Conservation (phyloP, 2,797 vertebrate species). For the Malacoraja senta region DNA sequence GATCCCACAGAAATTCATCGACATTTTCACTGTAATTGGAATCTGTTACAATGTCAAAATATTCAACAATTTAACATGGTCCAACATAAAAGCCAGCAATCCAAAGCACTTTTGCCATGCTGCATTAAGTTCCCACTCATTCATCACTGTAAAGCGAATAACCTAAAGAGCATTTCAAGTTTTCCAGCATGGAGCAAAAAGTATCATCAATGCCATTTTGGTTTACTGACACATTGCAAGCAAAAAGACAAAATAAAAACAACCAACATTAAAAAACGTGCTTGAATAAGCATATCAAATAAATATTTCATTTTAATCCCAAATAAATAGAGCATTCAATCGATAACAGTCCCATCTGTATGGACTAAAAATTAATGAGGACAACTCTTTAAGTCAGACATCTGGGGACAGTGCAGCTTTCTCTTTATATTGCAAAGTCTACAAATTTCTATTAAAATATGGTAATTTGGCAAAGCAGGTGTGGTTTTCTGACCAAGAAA, state of each 20-base stretch:
- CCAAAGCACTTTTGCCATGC: conserved; percentile 71
- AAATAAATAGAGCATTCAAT: conserved; percentile 62
- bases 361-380: conserved; percentile 35
- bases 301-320: conserved; percentile 71
- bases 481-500: conserved; percentile 34
- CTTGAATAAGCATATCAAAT: conserved; percentile 64
- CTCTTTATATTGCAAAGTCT: conserved; percentile 28
- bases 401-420: conserved; percentile 36
- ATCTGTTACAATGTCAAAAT: conserved; percentile 5
- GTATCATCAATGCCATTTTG: not conserved
- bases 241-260: not conserved
- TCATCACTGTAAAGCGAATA: conserved; percentile 60
- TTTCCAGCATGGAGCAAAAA: conserved; percentile 17
- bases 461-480: conserved; percentile 38
- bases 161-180: conserved; percentile 59
- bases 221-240: not conserved
- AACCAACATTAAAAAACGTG: conserved; percentile 53
- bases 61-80: conserved; percentile 33
- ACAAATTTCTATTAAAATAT: conserved; percentile 39
- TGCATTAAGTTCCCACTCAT: conserved; percentile 67
- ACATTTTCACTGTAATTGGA: not conserved
- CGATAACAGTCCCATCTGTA: conserved; percentile 52
- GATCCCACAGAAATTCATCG: not conserved
- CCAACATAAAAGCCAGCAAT: conserved; percentile 66
- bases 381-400: conserved; percentile 35